Evolutionary conservation across 2,113 vertebrate genomes (phyloP), one percentile per base, ranked within the genome.

Genomic region (Pithys albifrons): DNA sequence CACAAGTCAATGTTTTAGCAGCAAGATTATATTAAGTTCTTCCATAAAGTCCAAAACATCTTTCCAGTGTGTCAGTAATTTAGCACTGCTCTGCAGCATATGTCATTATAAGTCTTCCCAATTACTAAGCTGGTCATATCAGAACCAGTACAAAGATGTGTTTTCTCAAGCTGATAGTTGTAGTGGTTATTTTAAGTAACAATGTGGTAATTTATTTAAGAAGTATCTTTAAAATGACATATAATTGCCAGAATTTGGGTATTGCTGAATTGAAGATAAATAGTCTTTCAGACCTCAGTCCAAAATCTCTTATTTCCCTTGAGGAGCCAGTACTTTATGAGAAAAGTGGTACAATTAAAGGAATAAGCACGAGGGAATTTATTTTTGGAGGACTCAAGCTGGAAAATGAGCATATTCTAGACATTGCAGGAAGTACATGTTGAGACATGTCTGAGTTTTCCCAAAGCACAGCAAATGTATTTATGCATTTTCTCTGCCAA

Each of bases 311-410:
- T 84, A 51, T 94, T 96, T 93, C 43, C 54, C 82, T 95, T 95
- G 83, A 85, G 96, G 96, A 97, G 61, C 57, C 55, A 66, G 81
- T 29, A 71, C 67, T 95, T 88, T 37, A 93, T 90, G 64, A 95
- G 94, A 91, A 84, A 92, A 94, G 39, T 85, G 59, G 72, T 81
- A 94, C 12, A 57, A 96, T 93, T 96, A 96, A 96, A 97, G 94
- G 93, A 97, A 97, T 78, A 97, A 96, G 83, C 70, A 96, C 89
- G 93, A 93, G 67, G 72, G 84, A 95, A 96, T 95, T 83, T 71
- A 93, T 96, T 97, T 93, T 95, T 97, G 92, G 31, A 80, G 37
- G 82, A 85, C 31, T 73, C 19, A 15, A 12, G 33, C 27, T 48
- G 55, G 28, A 35, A 72, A 62, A 69, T 18, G 14, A 76, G 61